Evolutionary conservation across 2,888 invertebrate genomes (phyloP).

Genomic region (Alitta virens): DNA sequence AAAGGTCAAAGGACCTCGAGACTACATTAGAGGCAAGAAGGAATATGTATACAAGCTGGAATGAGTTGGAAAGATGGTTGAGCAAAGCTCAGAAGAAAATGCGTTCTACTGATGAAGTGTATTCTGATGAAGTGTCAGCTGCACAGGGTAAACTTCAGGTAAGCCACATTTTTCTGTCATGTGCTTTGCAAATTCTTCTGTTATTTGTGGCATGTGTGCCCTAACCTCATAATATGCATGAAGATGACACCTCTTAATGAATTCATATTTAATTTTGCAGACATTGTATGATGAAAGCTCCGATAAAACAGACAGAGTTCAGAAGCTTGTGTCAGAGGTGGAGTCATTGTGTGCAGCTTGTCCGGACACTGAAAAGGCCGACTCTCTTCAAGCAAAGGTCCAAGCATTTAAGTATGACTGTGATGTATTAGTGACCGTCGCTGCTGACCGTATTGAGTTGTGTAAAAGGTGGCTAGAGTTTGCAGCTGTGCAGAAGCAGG

Average conservation of each 20-base stretch:
- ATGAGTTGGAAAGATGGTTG: slow-evolving; percentile 75
- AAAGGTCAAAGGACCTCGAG: slow-evolving; percentile 63
- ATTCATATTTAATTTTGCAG: slow-evolving; percentile 61
- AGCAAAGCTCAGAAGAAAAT: slow-evolving; percentile 58
- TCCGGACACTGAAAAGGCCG: slow-evolving; percentile 64
- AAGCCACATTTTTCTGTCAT: no score
- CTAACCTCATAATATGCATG: no score
- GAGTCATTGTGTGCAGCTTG: no score
- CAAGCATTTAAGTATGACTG: slow-evolving; percentile 75
- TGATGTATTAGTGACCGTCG: slow-evolving; percentile 59
- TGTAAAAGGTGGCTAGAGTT: slow-evolving; percentile 69
- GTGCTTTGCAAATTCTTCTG: no score
- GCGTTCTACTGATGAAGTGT: slow-evolving; percentile 76
- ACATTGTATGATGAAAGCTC: slow-evolving; percentile 76
- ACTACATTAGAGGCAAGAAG: slow-evolving; percentile 38
- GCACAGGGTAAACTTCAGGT: slow-evolving; percentile 77
- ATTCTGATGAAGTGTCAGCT: slow-evolving; percentile 78
- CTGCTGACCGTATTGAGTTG: slow-evolving; percentile 35
- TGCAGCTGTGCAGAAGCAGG: slow-evolving; percentile 77
- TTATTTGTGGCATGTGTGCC: no score
- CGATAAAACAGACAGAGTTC: slow-evolving; percentile 73
- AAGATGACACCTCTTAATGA: no score
- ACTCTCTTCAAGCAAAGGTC: slow-evolving; percentile 73
- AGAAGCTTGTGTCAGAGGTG: slow-evolving; percentile 45
- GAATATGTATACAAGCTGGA: slow-evolving; percentile 73